Base-by-base conservation (phyloP, 2,797 vertebrate species). In the Enteromius afrohamiltoni region DNA sequence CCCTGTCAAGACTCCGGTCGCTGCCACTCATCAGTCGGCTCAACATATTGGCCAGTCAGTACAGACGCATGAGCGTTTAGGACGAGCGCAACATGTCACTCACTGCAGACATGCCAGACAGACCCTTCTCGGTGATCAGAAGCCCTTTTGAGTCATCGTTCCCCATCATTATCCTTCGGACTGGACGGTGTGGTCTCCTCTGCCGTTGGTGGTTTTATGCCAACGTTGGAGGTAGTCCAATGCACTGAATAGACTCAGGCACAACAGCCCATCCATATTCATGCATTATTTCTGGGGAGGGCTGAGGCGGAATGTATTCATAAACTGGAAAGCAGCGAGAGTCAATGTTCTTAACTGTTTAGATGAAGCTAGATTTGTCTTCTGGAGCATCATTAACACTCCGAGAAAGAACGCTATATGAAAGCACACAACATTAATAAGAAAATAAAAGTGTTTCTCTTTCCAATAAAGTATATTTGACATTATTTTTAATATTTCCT, bases 21-120 rank as follows among this genome's bases (percentile, higher is more conserved):
- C 97, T 98, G 93, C 97, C 97, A 92, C 97, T 98, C 97, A 97
- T 96, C 92, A 97, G 93, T 92, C 97, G 95, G 95, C 96, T 98
- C 94, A 98, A 96, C 97, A 98, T 98, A 95, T 91, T 91, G 83
- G 76, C 86, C 86, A 73, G 37, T 80, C 86, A 76, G 53, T 87
- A 77, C 21, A 75, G 71, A 79, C 80, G 70, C 83, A 68, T 51
- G 40, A 76, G 75, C 84, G 83, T 85, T 82, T 83, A 87, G 73
- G 84, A 80, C 77, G 68, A 74, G 79, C 84, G 84, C 82, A 84
- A 87, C 86, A 86, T 87, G 82, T 79, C 82, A 78, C 31, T 76
- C 84, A 51, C 71, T 68, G 83, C 26, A 71, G 40, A 80, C 79
- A 70, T 29, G 47, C 34, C 42, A 73, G 31, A 73, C 73, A 55